Evolutionary conservation across 2,113 vertebrate species (phyloP), one percentile per base, ranked within the genome.

Genomic region (Oenanthe oenanthe): DNA sequence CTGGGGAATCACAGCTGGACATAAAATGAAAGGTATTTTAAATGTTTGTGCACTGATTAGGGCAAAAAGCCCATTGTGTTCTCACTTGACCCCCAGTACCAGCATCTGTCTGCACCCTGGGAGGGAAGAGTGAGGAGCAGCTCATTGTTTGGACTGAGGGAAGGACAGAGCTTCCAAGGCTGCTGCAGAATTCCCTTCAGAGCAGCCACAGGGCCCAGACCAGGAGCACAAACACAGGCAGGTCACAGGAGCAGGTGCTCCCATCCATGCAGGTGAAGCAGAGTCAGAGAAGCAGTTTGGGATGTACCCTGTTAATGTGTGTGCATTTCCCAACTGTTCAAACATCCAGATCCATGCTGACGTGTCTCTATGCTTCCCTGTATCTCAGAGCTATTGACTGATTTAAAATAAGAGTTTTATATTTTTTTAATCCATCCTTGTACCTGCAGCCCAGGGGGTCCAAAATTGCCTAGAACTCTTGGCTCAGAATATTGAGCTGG

Each of bases 191-290:
- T 53, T 82, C 54, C 54, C 43, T 88, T 8, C 5, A 7, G 61
- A 10, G 1, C 62, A 70, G 87, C 60, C 24, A 6, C 0, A 0
- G 60, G 45, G n/a, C 45, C 45, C 51, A 58, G 68, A n/a, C 2
- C 81, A 53, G 82, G 3, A 1, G 15, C 4, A 53, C 3, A 5
- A 31, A 79, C 11, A 31, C n/a, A 12, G 2, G 6, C 0, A 0
- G n/a, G 4, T 17, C 20, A 3, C 1, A 0, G 61, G n/a, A 66
- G 45, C 22, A 48, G 62, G 14, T 14, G 67, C 2, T 60, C 24
- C 58, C 3, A 5, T 5, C 32, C 53, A 47, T 20, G n/a, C 36
- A 13, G 18, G 4, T 12, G 34, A 38, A 51, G 61, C 43, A 12
- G n/a, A 22, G 29, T 24, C 40, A 50, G 68, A 12, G 53, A 38